A percentile compares a stretch with the other conserved stretches of the same genome.
These are phyloP conservation scores for Muschampia plurimacula DNA, from an alignment of 2,888 invertebrate species.

Conservation along the genomic window DNA sequence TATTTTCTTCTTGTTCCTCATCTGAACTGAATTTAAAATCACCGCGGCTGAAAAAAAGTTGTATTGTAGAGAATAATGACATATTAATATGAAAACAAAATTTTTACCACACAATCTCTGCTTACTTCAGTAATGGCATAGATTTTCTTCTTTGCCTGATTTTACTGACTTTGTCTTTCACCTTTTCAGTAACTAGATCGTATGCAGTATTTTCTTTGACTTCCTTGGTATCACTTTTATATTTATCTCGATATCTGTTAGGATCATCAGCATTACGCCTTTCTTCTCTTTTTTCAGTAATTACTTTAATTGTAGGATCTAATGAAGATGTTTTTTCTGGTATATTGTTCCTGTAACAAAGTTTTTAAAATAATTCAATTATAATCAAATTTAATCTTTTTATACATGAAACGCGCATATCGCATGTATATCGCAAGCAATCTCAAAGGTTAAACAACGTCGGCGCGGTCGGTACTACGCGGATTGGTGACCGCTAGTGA, in stretches of 20 bases:
- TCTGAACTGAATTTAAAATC: constrained; percentile 57
- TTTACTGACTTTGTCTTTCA: constrained; percentile 39
- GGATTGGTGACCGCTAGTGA: no score
- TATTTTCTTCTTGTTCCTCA: constrained; percentile 57
- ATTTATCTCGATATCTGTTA: constrained; percentile 37
- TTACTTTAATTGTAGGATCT: background rate
- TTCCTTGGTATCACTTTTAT: constrained; percentile 25
- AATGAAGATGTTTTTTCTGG: background rate
- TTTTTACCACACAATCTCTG: background rate
- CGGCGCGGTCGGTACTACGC: no score
- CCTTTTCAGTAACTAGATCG: background rate
- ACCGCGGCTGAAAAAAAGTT: constrained; percentile 12
- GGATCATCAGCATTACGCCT: background rate
- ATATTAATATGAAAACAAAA: background rate
- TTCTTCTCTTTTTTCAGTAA: background rate
- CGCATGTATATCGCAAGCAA: no score
- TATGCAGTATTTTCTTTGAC: constrained; percentile 3
- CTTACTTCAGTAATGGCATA: constrained; percentile 61
- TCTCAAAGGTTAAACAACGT: no score
- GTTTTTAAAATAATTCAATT: background rate
- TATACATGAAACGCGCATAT: no score
- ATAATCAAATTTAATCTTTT: no score
- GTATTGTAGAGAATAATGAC: background rate
- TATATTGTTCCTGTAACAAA: background rate
- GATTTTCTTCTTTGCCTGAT: constrained; percentile 66